A percentile compares a stretch with the other conserved stretches of the same genome.
These are phyloP conservation scores for Pteruthius melanotis DNA, from an alignment of 2,113 vertebrate species.

Conservation along the genomic window DNA sequence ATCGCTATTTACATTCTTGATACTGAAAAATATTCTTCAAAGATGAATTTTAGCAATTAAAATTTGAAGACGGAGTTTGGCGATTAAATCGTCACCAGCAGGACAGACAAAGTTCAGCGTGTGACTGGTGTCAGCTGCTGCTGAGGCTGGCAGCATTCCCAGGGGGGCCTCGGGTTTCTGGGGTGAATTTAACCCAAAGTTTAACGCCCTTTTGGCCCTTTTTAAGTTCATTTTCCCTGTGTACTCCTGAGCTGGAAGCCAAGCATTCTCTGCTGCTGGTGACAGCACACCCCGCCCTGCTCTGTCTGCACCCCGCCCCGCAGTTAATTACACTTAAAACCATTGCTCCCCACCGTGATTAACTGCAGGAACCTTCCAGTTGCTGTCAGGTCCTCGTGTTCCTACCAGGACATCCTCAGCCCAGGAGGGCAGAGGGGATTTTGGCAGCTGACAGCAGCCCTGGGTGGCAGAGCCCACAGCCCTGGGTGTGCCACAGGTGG, in stretches of 20 bases:
- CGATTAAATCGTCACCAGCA: not conserved
- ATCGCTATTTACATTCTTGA: constrained; percentile 51
- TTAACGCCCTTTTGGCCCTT: accelerated
- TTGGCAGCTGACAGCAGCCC: not conserved
- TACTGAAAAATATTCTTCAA: constrained; percentile 38
- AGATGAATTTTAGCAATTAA: constrained; percentile 31
- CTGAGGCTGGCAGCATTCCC: not conserved
- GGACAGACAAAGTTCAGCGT: not conserved
- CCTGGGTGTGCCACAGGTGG: not conserved
- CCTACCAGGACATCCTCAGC: not conserved
- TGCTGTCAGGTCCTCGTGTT: accelerated
- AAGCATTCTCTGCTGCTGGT: accelerated
- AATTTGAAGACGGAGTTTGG: not conserved
- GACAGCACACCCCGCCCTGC: no score
- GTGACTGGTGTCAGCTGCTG: not conserved
- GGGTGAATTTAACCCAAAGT: not conserved
- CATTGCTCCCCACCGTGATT: accelerated
- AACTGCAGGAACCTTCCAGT: accelerated
- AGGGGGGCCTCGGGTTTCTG: not conserved
- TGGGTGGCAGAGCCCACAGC: not conserved
- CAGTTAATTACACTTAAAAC: no score
- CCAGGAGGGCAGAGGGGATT: accelerated
- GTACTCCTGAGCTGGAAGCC: not conserved
- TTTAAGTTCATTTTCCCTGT: no score
- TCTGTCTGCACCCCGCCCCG: not conserved